Conservation (phyloP, 2,888 invertebrate species). For the Drosophila mettleri region DNA sequence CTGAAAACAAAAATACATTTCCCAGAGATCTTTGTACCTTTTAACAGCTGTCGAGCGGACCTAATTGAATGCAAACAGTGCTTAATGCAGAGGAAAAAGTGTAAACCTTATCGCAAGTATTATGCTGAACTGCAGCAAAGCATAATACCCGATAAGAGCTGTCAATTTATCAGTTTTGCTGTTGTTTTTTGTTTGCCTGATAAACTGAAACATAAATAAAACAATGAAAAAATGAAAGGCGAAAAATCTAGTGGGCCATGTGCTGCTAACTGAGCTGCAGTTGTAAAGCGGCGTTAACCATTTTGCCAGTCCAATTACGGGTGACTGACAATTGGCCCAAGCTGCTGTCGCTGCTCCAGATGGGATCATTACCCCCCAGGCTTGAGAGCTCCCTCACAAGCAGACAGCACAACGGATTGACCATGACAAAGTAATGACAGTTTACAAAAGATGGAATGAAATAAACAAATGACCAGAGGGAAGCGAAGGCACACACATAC, state of each 20-base stretch:
- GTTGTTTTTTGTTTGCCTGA: conserved; percentile 1
- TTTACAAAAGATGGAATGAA: conserved; percentile 78
- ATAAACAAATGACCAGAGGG: conserved; percentile 71
- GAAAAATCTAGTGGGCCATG: conserved; percentile 38
- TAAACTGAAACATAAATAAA: conserved; percentile 10
- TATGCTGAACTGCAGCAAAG: conserved; percentile 32
- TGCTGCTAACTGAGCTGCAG: conserved; percentile 41
- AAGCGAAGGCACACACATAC: conserved; percentile 1
- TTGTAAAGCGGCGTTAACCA: conserved; percentile 43
- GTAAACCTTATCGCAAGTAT: conserved; percentile 37
- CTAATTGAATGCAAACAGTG: conserved; percentile 57
- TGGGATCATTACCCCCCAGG: conserved; percentile 15
- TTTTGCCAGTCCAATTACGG: conserved; percentile 61
- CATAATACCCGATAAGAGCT: conserved; percentile 73
- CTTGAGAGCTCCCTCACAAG: background rate
- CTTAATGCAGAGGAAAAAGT: conserved; percentile 17
- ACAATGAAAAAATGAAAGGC: conserved; percentile 13
- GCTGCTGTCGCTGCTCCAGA: conserved; percentile 38
- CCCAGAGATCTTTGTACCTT: background rate
- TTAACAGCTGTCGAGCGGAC: background rate
- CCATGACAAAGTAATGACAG: conserved; percentile 78
- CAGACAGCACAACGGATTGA: conserved; percentile 57
- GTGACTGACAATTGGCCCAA: conserved; percentile 62
- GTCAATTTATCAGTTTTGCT: conserved; percentile 70
- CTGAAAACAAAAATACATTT: conserved; percentile 1